Percentiles rank a stretch among this genome's conserved stretches.
These are phyloP conservation scores for Drosophila pseudotalamancana DNA, from an alignment of 2,888 invertebrate genomes.

Conservation along the genomic window DNA sequence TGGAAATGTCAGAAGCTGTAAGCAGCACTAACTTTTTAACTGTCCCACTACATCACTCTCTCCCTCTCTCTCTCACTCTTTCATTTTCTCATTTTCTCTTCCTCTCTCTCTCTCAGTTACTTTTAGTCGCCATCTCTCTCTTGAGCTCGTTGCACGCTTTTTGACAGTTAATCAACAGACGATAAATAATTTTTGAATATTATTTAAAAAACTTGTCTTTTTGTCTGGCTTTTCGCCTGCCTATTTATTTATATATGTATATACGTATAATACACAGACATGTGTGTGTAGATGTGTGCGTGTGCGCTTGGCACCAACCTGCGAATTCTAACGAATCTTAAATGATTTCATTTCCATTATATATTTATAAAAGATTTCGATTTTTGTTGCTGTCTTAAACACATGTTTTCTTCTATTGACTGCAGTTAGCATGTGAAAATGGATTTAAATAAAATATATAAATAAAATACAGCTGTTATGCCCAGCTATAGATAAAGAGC, in stretches of 20 bases:
- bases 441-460: slow-evolving; percentile 62
- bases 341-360: slow-evolving; percentile 26
- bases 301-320: slow-evolving; percentile 27
- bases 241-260: slow-evolving; percentile 9
- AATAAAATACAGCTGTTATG: slow-evolving; percentile 53
- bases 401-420: slow-evolving; percentile 31
- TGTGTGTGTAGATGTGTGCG: neutral
- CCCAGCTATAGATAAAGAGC: slow-evolving; percentile 31
- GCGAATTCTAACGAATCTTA: slow-evolving; percentile 37
- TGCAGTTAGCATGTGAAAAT: slow-evolving; percentile 52
- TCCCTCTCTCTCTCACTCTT: neutral
- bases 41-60: neutral
- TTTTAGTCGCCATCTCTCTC: neutral
- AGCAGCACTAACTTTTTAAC: too few species aligned
- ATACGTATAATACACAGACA: neutral
- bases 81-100: neutral
- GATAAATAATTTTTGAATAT: slow-evolving; percentile 28
- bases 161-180: slow-evolving; percentile 47
- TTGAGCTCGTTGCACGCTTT: slow-evolving; percentile 16
- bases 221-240: slow-evolving; percentile 10
- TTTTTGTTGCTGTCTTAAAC: slow-evolving; percentile 21
- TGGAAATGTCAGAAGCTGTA: slow-evolving; percentile 19
- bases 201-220: slow-evolving; percentile 20
- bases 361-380: slow-evolving; percentile 11
- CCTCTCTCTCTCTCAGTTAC: neutral